These are phyloP conservation scores for Dendrocincla fuliginosa DNA, from an alignment of 2,797 vertebrate species.

Conservation along the genomic window DNA sequence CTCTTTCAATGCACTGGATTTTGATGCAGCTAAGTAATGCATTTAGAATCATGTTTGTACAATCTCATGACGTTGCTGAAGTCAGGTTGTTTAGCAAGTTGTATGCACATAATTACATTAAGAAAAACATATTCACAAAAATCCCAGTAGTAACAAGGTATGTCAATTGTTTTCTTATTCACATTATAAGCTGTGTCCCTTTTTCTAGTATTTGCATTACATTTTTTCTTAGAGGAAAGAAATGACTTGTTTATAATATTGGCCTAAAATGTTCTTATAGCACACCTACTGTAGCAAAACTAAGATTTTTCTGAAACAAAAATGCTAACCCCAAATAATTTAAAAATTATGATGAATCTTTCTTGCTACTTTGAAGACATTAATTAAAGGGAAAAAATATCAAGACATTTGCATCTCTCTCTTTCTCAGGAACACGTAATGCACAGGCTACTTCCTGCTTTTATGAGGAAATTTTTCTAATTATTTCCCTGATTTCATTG, in stretches of 20 bases:
- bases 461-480: not conserved
- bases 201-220: not conserved
- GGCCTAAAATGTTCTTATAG: not conserved
- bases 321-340: not conserved
- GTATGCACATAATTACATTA: not conserved
- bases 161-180: not conserved
- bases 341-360: not conserved
- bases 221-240: not conserved
- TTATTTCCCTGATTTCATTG: not conserved
- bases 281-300: not conserved
- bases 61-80: not conserved
- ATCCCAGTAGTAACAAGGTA: not conserved
- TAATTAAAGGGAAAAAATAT: not conserved
- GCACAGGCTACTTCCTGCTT: not conserved
- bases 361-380: not conserved
- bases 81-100: not conserved
- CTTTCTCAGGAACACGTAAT: not conserved
- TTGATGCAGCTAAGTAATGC: not conserved
- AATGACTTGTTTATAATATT: not conserved
- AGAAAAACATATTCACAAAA: not conserved
- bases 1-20: not conserved
- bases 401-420: not conserved
- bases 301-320: not conserved
- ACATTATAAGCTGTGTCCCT: not conserved
- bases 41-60: not conserved